phyloP scores from a whole-genome alignment of 2,113 vertebrate genomes.

The Oncorhynchus nerka region DNA sequence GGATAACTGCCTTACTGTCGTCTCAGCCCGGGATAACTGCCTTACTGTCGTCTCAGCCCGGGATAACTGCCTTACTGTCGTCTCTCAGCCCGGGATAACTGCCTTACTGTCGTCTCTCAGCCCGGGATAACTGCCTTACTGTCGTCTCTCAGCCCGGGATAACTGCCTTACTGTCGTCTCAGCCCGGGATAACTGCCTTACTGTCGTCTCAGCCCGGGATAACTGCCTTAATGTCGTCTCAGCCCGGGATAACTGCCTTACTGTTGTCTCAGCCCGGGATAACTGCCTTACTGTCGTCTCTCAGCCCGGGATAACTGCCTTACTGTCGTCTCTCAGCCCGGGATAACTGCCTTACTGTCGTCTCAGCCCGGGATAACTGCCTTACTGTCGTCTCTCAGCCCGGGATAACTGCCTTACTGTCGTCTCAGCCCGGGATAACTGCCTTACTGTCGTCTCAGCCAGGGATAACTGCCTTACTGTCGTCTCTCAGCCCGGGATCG shows the following conservation, averaged over 20 bases:
- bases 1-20: background rate
- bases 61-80: background rate
- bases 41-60: background rate
- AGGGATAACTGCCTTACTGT: background rate
- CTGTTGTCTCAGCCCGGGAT: background rate
- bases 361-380: background rate
- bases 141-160: background rate
- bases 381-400: background rate
- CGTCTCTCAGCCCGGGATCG: background rate
- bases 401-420: background rate
- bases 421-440: background rate
- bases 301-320: background rate
- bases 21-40: background rate
- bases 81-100: background rate
- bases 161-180: background rate
- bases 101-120: background rate
- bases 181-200: background rate
- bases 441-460: background rate
- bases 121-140: background rate
- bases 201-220: background rate
- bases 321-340: background rate
- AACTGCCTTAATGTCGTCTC: too few relatives aligned
- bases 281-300: background rate
- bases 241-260: background rate
- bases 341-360: background rate